A percentile compares a stretch with the other conserved stretches of the same genome.
phyloP scores from a whole-genome alignment of 2,888 invertebrate genomes.

The Drosophila seclusa region DNA sequence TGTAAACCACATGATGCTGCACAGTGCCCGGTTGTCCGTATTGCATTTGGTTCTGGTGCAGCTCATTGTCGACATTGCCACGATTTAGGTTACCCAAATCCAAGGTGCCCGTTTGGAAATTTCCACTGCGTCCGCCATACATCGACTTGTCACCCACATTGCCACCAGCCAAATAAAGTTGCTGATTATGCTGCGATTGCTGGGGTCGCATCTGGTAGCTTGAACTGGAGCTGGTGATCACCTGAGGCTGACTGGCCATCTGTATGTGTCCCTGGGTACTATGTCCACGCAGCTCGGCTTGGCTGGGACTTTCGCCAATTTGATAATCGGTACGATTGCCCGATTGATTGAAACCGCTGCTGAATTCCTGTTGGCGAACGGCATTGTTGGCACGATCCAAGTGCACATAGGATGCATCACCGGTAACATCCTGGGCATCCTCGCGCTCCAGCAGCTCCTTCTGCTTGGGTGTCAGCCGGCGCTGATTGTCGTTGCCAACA shows the following conservation, averaged over 20 bases:
- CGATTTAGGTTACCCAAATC: slow-evolving; percentile 80
- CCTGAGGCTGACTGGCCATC: slow-evolving; percentile 61
- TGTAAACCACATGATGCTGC: slow-evolving; percentile 61
- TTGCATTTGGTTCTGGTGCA: slow-evolving; percentile 65
- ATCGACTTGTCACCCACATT: slow-evolving; percentile 59
- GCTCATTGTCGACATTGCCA: slow-evolving; percentile 83
- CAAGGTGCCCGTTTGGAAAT: slow-evolving; percentile 81
- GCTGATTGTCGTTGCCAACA: slow-evolving; percentile 43
- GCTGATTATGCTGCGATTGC: slow-evolving; percentile 40
- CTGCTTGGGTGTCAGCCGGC: slow-evolving; percentile 82
- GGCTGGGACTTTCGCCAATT: not conserved
- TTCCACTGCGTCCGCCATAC: slow-evolving; percentile 69
- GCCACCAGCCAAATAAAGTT: slow-evolving; percentile 57
- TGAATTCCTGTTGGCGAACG: slow-evolving; percentile 51
- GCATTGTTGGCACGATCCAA: slow-evolving; percentile 83
- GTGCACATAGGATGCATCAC: slow-evolving; percentile 85
- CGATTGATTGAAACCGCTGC: slow-evolving; percentile 32
- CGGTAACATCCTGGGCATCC: slow-evolving; percentile 83
- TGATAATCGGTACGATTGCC: slow-evolving; percentile 19
- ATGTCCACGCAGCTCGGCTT: slow-evolving; percentile 53
- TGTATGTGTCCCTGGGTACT: slow-evolving; percentile 77
- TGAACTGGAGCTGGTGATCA: slow-evolving; percentile 36
- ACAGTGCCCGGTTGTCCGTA: slow-evolving; percentile 34
- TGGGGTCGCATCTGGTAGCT: slow-evolving; percentile 52
- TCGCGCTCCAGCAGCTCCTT: slow-evolving; percentile 83